Percentiles rank a stretch among this genome's conserved stretches.
Evolutionary conservation across 2,888 invertebrate species (phyloP).

Genomic region (Eristalis arbustorum): DNA sequence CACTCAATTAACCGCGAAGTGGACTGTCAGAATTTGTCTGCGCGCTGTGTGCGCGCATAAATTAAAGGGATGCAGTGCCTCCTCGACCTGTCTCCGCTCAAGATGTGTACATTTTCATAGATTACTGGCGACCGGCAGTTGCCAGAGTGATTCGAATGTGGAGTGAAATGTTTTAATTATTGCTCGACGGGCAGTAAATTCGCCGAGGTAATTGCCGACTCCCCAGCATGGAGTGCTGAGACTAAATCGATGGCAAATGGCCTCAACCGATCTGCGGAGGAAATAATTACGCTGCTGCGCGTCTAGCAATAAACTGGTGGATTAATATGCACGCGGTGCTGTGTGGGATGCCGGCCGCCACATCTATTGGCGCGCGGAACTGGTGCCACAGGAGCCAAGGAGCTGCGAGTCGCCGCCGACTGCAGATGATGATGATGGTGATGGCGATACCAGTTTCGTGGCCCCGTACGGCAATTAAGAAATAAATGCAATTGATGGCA

Average conservation of each 20-base stretch:
- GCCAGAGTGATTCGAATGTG: slow-evolving; percentile 38
- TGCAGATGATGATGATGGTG: slow-evolving; percentile 1
- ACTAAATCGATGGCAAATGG: slow-evolving; percentile 61
- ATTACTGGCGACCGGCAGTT: neutral
- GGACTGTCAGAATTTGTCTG: slow-evolving; percentile 57
- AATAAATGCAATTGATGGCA: slow-evolving; percentile 64
- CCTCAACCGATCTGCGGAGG: slow-evolving; percentile 19
- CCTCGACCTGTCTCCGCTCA: neutral
- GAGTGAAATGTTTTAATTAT: slow-evolving; percentile 71
- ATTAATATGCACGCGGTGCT: slow-evolving; percentile 62
- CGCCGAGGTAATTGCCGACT: slow-evolving; percentile 53
- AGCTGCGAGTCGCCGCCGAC: neutral
- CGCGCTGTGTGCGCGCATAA: slow-evolving; percentile 45
- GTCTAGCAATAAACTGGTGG: slow-evolving; percentile 59
- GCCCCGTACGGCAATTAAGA: slow-evolving; percentile 57
- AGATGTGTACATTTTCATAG: slow-evolving; percentile 29
- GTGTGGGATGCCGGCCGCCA: slow-evolving; percentile 37
- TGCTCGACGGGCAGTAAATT: slow-evolving; percentile 67
- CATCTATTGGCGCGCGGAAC: slow-evolving; percentile 28
- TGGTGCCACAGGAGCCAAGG: slow-evolving; percentile 34
- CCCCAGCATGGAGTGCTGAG: slow-evolving; percentile 27
- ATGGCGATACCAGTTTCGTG: slow-evolving; percentile 6
- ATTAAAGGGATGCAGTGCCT: slow-evolving; percentile 47
- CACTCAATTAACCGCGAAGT: slow-evolving; percentile 56
- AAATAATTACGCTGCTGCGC: slow-evolving; percentile 58